Evolutionary conservation across 2,888 invertebrate genomes (phyloP), one percentile per base, ranked within the genome.

Genomic region (Drosophila barbarae): DNA sequence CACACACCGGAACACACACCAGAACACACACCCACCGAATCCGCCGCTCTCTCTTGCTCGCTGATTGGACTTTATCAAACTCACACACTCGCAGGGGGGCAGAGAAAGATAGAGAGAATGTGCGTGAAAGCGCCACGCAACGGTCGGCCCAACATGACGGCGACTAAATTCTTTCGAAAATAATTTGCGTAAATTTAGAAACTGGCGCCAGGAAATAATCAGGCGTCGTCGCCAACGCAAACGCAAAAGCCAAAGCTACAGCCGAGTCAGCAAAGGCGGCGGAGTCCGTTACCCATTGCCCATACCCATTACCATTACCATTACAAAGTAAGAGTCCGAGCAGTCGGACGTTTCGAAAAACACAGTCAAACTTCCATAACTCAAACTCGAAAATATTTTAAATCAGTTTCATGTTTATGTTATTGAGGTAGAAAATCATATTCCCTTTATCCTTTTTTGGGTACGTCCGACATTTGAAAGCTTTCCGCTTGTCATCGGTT

Each of bases 141-240:
- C 72, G 65, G 46, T 68, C 66, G 71, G 58, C 77, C 59, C 71
- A 74, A 68, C 77, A 71, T 73, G 75, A 75, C 69, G 78, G 76
- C 85, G 79, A 81, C 77, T 76, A 85, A 85, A 85, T 85, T 83
- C 83, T 84, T 86, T 84, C 75, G 58, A 74, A 86, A 87, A 82
- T 81, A 77, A 84, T 87, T 88, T 87, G 86, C 80, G 85, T 86
- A 86, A 85, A 86, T 87, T 86, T 85, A 86, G 83, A 82, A 83
- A 83, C 77, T 87, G 88, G 88, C 87, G 88, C 88, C 87, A 88
- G 87, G 87, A 88, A 88, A 87, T 86, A 84, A 87, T 84, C 83
- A 76, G 73, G 67, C 77, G 80, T 77, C 77, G 84, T 70, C 74
- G 75, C 75, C 74, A 77, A 76, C 74, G 71, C 69, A 76, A 74